Evolutionary conservation across 2,888 invertebrate genomes (phyloP), one percentile per base, ranked within the genome.

Genomic region (Pristionchus japonicus): DNA sequence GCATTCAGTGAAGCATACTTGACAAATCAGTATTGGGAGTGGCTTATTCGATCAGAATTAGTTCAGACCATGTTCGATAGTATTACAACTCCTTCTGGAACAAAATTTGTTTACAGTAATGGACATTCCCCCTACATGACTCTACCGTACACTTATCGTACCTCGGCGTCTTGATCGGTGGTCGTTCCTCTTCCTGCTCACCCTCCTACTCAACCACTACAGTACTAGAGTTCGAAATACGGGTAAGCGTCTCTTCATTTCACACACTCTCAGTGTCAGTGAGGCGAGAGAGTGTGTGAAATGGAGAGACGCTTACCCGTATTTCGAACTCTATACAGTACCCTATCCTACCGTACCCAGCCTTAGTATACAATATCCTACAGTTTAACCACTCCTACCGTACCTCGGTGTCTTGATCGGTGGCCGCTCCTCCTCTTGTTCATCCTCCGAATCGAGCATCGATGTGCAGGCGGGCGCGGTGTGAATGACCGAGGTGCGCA

Each of bases 401-500:
- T 15, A 87, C 87, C 87, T 77, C 17, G 91, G 86, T 4, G 91
- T 91, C 3, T 90, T 88, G 15, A 80, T 89, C 4, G 87, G 49
- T 20, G 88, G 77, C 0, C 89, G 87, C 15, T 86, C 74, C 17
- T 88, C 88, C 20, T 91, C 92, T n/a, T 90, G 90, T 13, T 92
- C 93, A 15, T 89, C 89, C 47, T 92, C 91, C 27, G 92, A 93
- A 85, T 93, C 93, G 40, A 93, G 86, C 52, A 93, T 89, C 27
- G 91, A 92, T 43, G 91, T 91, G 85, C 93, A 93, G 4, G 93
- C 93, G 9, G 93, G 93, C 15, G 93, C 93, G 3, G 93, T 93
- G 89, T 93, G 93, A 31, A 93, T 93, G 2, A 93, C 93, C 6
- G 93, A 93, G n/a, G 92, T 93, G 27, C 92, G 88, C 6, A 93